Evolutionary conservation across 30 jellyfish, hydroid and myxozoan genomes (phyloP), one percentile per base, ranked within the genome.

Genomic region (Chrysaora quinquecirrha): DNA sequence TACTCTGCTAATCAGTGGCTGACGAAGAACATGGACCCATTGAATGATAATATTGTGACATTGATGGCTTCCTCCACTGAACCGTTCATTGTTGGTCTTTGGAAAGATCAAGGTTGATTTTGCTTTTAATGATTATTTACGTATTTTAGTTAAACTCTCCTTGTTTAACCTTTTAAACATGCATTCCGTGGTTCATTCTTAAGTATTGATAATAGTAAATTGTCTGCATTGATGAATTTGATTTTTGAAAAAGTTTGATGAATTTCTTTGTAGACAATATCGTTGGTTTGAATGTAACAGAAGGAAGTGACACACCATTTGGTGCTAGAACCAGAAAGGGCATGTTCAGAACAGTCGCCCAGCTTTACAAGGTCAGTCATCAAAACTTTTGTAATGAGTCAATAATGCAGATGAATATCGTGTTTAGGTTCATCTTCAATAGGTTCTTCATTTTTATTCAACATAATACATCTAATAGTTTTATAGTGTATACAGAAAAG

Each of bases 1-100:
- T 95, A 95, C 48, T 89, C 98, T 23, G 97, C 98, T 25, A 81
- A 86, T 25, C 98, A 89, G 61, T 95, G 99, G 99, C 84, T 95
- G 89, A 89, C 96, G 86, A 95, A 95, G 73, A 95, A 95, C 96
- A 95, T 95, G 99, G 99, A 95, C 82, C 99, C 99, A 2, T 68
- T 95, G 87, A 95, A 95, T 64, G 99, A 95, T 65, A 95, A 95
- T 70, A 76, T 95, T 74, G 96, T 95, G 22, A 30, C 67, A 46
- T 48, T 95, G 62, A 77, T 95, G 97, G 89, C 98, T 30, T 80
- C 79, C 54, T 85, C 98, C 2, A 81, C 96, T 4, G 99, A 95
- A 11, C 62, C 95, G 12, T 95, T 95, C 62, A 64, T 95, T 3
- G 78, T 89, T 30, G 96, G 95, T 20, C 93, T 95, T 68, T 95